Evolutionary conservation across 2,888 invertebrate species (phyloP), one percentile per base, ranked within the genome.

Genomic region (Eutolmus rufibarbis): DNA sequence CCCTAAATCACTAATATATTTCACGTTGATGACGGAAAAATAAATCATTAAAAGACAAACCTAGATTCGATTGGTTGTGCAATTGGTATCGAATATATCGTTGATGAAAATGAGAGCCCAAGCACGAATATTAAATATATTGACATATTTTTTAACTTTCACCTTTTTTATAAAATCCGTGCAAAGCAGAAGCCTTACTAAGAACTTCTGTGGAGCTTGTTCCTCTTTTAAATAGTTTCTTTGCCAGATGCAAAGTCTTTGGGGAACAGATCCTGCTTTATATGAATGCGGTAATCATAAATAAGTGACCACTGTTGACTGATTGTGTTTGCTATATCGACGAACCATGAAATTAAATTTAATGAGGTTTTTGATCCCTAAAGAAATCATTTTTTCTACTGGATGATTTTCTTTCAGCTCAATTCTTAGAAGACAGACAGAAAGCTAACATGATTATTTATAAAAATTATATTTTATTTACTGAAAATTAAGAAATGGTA

Each of bases 331-430:
- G 56, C 37, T 78, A 74, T 79, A 31, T 46, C 46, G 19, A 14
- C 74, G 76, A 84, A 40, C 23, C 87, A 56, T 87, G 82, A 81
- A 57, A 78, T 87, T 87, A 82, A 66, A 86, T 74, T 16, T 46
- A 74, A 37, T 74, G 19, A 51, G 40, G 28, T 28, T 74, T 82
- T 82, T 77, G 34, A 74, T 88, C 87, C 87, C 88, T 66, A 46
- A 86, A 86, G 87, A 86, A 89, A 88, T 88, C 84, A 89, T 9
- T n/a, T 31, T 34, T 66, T 57, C n/a, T 56, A 14, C 31, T 79
- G 28, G 34, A 79, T 51, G 19, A 4, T 66, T 66, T 66, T 28
- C 8, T 66, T 66, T 28, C 16, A 12, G 57, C 9, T 19, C 23
- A 19, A 5, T 19, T 9, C 8, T 57, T 8, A 23, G 23, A 57